Evolutionary conservation across 2,797 vertebrate genomes (phyloP), one percentile per base, ranked within the genome.

Genomic region (Mus minutoides): DNA sequence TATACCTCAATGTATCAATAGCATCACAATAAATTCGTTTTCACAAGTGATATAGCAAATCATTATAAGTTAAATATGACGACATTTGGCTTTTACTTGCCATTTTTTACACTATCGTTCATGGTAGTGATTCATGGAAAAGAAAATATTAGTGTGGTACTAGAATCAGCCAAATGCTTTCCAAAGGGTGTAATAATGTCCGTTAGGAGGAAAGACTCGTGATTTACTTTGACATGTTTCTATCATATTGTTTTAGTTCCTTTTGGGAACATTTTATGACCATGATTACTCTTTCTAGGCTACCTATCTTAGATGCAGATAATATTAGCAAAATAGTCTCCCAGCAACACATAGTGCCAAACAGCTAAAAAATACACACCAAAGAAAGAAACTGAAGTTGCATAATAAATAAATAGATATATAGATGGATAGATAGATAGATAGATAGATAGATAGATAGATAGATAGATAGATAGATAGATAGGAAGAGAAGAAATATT

Each of bases 311-410:
- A 71, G 52, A 91, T 46, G 67, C 34, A 97, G 71, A 90, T 60
- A 97, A 96, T 96, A 85, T 88, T 91, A 49, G 75, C 58, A 88
- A 90, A 89, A 52, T 26, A 95, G 94, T 95, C 37, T 88, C 73
- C 19, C 62, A 78, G 88, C 31, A 78, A 46, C 43, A 54, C 82
- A 83, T 13, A 21, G 85, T 79, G 56, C 14, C 8, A 64, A 92
- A 67, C 97, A 19, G 79, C 62, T 94, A 85, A 97, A 75, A 97
- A 98, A 98, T 95, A 98, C 80, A 93, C 90, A 76, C 49, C 37
- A 67, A 16, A 54, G 86, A 78, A 78, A 6, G 13, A 86, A 87
- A 92, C 43, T 49, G 83, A 94, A 96, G 93, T 37, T 96, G 0
- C 14, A 37, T 64, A 52, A 40, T 82, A 46, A n/a, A n/a, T n/a